Evolutionary conservation across 2,888 invertebrate genomes (phyloP).

Genomic region (Ennomos quercinarius): DNA sequence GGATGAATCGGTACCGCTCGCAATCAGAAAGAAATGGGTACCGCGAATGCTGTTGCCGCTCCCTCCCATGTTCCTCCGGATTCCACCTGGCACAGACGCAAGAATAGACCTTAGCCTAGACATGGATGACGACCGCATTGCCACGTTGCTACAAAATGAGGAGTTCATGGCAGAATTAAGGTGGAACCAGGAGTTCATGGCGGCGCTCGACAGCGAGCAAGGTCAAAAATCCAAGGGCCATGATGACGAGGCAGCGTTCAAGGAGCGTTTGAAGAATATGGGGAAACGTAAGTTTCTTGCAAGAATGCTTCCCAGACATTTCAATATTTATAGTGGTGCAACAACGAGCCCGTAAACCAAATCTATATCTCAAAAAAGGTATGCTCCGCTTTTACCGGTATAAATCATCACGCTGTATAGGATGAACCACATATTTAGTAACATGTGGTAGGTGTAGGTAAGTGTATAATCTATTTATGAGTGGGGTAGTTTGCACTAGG

Average conservation of each 20-base stretch:
- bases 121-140: constrained; percentile 94
- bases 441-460: no score
- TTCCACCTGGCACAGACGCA: constrained; percentile 81
- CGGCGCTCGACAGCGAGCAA: constrained; percentile 91
- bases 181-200: constrained; percentile 95
- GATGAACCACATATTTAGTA: no score
- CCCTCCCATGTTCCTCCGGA: constrained; percentile 91
- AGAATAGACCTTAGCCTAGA: constrained; percentile 82
- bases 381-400: no score
- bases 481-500: not conserved
- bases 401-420: no score
- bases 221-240: constrained; percentile 79
- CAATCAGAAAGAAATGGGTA: constrained; percentile 88
- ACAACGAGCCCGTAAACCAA: no score
- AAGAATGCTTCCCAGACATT: no score
- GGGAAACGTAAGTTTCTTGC: constrained; percentile 87
- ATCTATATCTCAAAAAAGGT: no score
- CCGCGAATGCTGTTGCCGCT: constrained; percentile 92
- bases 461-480: no score
- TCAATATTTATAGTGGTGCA: no score
- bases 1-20: constrained; percentile 74
- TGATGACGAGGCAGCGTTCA: constrained; percentile 90
- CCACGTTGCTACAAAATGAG: constrained; percentile 94
- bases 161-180: constrained; percentile 95
- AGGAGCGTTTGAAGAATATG: constrained; percentile 92